Percentiles rank a stretch among this genome's conserved stretches.
These are phyloP conservation scores for Sepiola atlantica DNA, from an alignment of 2,888 invertebrate genomes.

Conservation along the genomic window DNA sequence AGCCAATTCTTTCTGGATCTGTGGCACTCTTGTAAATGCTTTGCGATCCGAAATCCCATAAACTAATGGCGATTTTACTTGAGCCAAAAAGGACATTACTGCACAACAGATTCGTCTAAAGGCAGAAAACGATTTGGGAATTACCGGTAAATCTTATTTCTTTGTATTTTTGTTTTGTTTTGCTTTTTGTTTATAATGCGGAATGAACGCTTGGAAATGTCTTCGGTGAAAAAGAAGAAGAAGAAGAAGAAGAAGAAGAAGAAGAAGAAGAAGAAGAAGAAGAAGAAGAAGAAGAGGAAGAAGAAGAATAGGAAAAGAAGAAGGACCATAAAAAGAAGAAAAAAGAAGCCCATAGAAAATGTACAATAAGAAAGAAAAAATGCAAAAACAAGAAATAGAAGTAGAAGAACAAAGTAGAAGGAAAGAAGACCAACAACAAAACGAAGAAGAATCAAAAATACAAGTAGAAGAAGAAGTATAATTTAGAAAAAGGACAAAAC, in stretches of 20 bases:
- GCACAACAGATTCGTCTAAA: slow-evolving; percentile 1
- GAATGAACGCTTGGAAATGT: neutral
- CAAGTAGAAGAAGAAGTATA: neutral
- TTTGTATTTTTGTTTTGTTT: no score
- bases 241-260: neutral
- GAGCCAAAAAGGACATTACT: slow-evolving; percentile 32
- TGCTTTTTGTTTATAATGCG: neutral
- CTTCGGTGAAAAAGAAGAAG: neutral
- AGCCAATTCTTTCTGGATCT: neutral
- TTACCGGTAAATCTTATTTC: neutral
- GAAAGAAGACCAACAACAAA: neutral
- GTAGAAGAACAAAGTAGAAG: neutral
- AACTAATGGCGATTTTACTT: slow-evolving; percentile 32
- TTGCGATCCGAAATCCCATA: neutral
- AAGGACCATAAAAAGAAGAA: neutral
- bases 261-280: neutral
- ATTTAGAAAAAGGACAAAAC: neutral
- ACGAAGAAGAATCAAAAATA: neutral
- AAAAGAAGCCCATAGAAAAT: neutral
- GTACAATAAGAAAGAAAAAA: neutral
- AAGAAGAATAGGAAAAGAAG: neutral
- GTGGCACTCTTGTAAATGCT: slow-evolving; percentile 12
- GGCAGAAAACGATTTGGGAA: slow-evolving; percentile 23
- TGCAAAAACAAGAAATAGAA: neutral
- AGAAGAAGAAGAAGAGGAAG: neutral